These are phyloP conservation scores for Albula goreensis DNA, from an alignment of 2,113 vertebrate genomes.

Conservation along the genomic window DNA sequence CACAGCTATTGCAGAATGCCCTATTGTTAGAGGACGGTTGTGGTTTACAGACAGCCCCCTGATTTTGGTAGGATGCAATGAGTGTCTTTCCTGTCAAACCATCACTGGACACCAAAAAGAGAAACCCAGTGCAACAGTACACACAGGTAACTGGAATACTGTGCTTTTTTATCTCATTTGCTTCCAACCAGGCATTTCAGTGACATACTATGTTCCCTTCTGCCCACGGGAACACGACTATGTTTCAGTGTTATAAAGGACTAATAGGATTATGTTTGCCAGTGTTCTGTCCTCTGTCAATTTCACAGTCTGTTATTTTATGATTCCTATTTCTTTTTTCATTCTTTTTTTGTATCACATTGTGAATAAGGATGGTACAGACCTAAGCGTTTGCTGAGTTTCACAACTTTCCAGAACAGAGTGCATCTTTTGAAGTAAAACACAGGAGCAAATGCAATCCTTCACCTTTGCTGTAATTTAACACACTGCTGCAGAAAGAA, in stretches of 20 bases:
- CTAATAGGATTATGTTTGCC: constrained; percentile 47
- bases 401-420: neutral
- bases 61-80: constrained; percentile 22
- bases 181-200: constrained; percentile 25
- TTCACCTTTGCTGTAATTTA: constrained; percentile 7
- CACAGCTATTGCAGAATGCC: constrained; percentile 38
- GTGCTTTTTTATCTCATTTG: constrained; percentile 37
- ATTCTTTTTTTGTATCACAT: neutral
- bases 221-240: constrained; percentile 37
- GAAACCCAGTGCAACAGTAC: constrained; percentile 30
- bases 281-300: constrained; percentile 28
- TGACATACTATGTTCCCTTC: constrained; percentile 19
- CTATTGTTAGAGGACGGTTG: constrained; percentile 30
- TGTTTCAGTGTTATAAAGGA: constrained; percentile 45
- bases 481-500: neutral
- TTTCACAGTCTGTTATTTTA: constrained; percentile 31
- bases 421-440: constrained; percentile 13
- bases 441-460: constrained; percentile 7
- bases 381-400: neutral
- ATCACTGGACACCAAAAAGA: constrained; percentile 20
- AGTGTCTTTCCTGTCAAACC: constrained; percentile 24
- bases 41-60: constrained; percentile 4
- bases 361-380: neutral
- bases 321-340: constrained; percentile 23
- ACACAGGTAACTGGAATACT: constrained; percentile 51